phyloP scores from a whole-genome alignment of 2,113 vertebrate genomes.

The Bettongia penicillata region DNA sequence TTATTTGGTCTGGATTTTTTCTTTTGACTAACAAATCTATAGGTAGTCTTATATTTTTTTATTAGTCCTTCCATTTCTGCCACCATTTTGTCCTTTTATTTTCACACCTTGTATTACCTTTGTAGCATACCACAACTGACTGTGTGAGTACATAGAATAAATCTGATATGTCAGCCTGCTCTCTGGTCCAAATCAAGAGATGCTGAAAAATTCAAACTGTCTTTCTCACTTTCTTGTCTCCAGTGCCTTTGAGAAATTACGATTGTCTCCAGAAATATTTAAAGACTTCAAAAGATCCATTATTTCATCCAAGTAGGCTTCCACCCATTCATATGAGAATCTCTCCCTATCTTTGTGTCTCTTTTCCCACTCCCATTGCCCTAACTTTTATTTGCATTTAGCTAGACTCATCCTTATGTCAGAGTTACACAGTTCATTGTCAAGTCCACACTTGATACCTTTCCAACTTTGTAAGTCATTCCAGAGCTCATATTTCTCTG shows the following conservation, averaged over 20 bases:
- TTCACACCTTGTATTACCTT: background rate
- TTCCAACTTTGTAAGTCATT: background rate
- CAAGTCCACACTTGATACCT: background rate
- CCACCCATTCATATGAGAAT: background rate
- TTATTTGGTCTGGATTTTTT: conserved; percentile 29
- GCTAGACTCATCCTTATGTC: background rate
- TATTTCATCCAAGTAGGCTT: background rate
- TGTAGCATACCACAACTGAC: background rate
- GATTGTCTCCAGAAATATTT: background rate
- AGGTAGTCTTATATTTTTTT: conserved; percentile 19
- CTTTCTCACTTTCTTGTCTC: background rate
- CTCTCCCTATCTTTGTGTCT: background rate
- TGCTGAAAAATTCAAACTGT: background rate
- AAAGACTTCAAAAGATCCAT: background rate
- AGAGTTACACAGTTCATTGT: background rate
- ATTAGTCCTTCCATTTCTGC: background rate
- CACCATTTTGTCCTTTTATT: conserved; percentile 8
- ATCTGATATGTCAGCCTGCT: background rate
- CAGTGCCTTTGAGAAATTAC: background rate
- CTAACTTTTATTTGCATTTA: background rate
- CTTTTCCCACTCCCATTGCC: background rate
- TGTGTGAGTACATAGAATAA: background rate
- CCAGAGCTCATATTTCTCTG: background rate
- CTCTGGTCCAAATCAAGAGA: background rate
- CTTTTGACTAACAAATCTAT: background rate